Base-by-base conservation (phyloP, 2,797 vertebrate species). In the Lophotriccus pileatus region DNA sequence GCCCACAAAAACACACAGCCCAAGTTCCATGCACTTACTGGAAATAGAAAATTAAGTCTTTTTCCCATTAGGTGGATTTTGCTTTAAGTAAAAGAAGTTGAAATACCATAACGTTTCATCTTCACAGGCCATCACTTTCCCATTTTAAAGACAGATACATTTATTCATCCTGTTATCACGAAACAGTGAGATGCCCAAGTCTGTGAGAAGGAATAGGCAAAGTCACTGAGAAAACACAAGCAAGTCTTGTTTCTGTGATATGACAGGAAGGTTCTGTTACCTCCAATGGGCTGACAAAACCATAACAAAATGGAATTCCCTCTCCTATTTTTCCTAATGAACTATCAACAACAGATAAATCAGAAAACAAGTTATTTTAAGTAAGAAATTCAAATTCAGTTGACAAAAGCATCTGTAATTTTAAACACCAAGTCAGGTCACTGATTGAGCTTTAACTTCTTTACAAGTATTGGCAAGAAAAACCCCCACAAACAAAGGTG, bases 401-500 rank as follows among this genome's bases (percentile, higher is more conserved):
- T 25, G 25, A 67, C 7, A 87, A 46, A 76, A 28, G 1, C 6
- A 46, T 10, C 37, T 74, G 25, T 12, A 24, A 49, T 60, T 83
- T 93, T 79, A 76, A 39, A 37, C 23, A 39, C 8, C 0, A 1
- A 32, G 9, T 32, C 13, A 74, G 12, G 22, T 27, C 36, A 49
- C 13, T 2, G 6, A 27, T 8, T 0, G 5, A 79, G 20, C 4
- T 87, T 78, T 62, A 70, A 19, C 6, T 79, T 44, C 18, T 44
- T 83, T 56, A 43, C 24, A 63, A 66, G 22, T 14, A 49, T 0
- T 6, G 5, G 1, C 3, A 41, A 17, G 19, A 49, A 20, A 27
- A 22, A 3, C 1, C 3, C 0, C 14, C 7, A 24, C 1, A 52
- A 77, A 59, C 7, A 30, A 28, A 12, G 19, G 14, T 72, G 32